Conservation (phyloP, 92 coral and sea anemone genomes). For the Meandrina meandrites region DNA sequence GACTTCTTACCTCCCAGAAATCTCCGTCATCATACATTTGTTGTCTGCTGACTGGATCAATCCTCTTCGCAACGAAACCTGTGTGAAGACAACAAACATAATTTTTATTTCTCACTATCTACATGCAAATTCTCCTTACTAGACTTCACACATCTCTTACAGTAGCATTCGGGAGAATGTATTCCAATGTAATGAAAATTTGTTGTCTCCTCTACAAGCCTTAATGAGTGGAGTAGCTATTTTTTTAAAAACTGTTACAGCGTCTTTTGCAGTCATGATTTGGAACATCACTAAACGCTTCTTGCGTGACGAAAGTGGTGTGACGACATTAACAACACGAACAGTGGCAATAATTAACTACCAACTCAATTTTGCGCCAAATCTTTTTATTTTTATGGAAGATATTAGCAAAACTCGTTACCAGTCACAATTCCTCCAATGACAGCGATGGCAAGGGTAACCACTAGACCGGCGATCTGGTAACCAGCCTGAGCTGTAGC, state of each 20-base stretch:
- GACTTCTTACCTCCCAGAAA: constrained; percentile 92
- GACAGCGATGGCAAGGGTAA: constrained; percentile 71
- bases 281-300: background rate
- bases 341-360: background rate
- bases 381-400: no score
- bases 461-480: constrained; percentile 78
- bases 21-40: constrained; percentile 93
- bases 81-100: background rate
- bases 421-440: constrained; percentile 86
- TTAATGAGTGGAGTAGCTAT: background rate
- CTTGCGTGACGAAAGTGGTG: background rate
- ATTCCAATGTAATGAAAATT: background rate
- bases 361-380: no score
- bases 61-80: constrained; percentile 76
- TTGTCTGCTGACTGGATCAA: constrained; percentile 71
- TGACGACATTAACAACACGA: no score
- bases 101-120: background rate
- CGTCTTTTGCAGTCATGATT: background rate
- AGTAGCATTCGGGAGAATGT: no score
- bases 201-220: background rate
- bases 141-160: background rate
- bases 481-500: constrained; percentile 81
- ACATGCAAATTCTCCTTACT: background rate
- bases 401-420: constrained; percentile 10
- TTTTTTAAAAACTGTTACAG: background rate